Percentiles rank a stretch among this genome's conserved stretches.
Evolutionary conservation across 1,140 invertebrate species (phyloP).

Genomic region (Dendroctonus ponderosae): DNA sequence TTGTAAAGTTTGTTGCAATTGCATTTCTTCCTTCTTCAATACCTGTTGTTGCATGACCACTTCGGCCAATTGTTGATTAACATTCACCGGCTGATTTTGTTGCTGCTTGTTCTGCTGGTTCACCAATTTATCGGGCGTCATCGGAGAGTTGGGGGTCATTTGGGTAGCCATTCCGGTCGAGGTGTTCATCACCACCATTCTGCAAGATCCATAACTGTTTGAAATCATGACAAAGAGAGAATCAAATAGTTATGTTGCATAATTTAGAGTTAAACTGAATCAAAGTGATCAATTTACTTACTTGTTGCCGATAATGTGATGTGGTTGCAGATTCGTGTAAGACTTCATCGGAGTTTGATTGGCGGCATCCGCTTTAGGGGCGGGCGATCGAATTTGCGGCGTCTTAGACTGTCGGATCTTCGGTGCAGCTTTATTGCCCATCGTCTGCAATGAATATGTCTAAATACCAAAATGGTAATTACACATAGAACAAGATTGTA

Average conservation of each 20-base stretch:
- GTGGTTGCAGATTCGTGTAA: constrained; percentile 50
- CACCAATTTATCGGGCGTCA: constrained; percentile 53
- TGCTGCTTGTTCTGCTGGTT: constrained; percentile 52
- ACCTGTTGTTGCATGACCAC: constrained; percentile 49
- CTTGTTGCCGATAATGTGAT: constrained; percentile 51
- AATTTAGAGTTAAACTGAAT: too few relatives aligned
- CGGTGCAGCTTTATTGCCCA: constrained; percentile 55
- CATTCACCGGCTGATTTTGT: constrained; percentile 51
- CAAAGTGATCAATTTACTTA: too few relatives aligned
- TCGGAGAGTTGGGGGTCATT: constrained; percentile 52
- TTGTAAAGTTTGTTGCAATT: constrained; percentile 52
- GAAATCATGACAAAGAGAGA: neutral
- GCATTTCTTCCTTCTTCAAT: constrained; percentile 52
- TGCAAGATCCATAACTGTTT: constrained; percentile 43
- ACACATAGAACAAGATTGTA: constrained; percentile 29
- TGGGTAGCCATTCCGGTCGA: constrained; percentile 54
- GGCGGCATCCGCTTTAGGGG: constrained; percentile 68
- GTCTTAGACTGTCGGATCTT: constrained; percentile 48
- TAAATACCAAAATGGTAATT: constrained; percentile 31
- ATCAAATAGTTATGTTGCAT: neutral
- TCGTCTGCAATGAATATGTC: constrained; percentile 42
- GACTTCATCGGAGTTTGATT: constrained; percentile 64
- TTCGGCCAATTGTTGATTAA: constrained; percentile 50
- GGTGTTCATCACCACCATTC: constrained; percentile 59
- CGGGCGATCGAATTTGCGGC: constrained; percentile 61